Evolutionary conservation across 2,113 vertebrate species (phyloP), one percentile per base, ranked within the genome.

Genomic region (Seriola rivoliana): DNA sequence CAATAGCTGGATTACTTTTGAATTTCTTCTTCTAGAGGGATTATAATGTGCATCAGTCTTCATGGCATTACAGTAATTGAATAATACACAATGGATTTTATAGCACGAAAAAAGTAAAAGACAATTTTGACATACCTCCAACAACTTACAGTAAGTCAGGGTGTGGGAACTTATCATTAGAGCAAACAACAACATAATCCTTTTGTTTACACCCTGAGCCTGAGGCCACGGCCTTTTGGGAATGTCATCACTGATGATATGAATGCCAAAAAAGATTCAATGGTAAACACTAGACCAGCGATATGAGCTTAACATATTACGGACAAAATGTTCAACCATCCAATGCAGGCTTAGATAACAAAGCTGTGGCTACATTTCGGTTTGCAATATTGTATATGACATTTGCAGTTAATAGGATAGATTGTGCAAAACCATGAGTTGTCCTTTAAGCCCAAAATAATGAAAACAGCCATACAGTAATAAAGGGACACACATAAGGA

Each of bases 91-190:
- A 25, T 3, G 3, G 4, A 23, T 55, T 48, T 8, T 46, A 29
- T 29, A 29, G 29, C 29, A 29, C 29, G 0, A 38, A 23, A 0
- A 16, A 57, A 36, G 29, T 29, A 7, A 68, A 50, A n/a, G 11
- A 3, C 29, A 3, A 25, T 44, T 38, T 14, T 13, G 40, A 38
- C n/a, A 52, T 9, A 36, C 1, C 9, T 57, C 3, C 6, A 69
- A 32, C 40, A 36, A 11, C 3, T 67, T 36, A 11, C 38, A 65
- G 0, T 57, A 25, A 55, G 42, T 23, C 78, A 50, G 69, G 84
- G 75, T 80, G 86, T 72, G 84, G 84, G 67, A 75, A 75, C 38
- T 34, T 80, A 62, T 80, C 36, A 67, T 68, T 65, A 64, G 12
- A 82, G 58, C 52, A 78, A 59, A 78, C 52, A 59, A 75, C 46